These are phyloP conservation scores for Drosophila guanche DNA, from an alignment of 1,140 invertebrate species.

Conservation along the genomic window DNA sequence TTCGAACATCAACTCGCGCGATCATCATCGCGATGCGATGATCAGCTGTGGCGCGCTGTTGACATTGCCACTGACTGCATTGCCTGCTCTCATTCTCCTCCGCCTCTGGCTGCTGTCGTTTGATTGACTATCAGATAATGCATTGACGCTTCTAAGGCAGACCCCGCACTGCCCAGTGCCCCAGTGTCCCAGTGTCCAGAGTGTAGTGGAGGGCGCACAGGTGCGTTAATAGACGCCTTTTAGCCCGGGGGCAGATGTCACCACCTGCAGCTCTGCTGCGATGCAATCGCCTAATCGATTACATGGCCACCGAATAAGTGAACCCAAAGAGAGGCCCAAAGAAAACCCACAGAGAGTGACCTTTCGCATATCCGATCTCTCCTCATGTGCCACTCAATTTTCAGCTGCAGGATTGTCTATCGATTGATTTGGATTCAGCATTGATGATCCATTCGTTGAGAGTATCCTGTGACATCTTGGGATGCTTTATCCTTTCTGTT, in stretches of 20 bases:
- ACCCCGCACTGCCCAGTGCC: constrained; percentile 1
- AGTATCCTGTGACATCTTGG: too few relatives aligned
- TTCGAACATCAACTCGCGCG: too few relatives aligned
- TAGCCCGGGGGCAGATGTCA: constrained; percentile 31
- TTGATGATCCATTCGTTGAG: too few relatives aligned
- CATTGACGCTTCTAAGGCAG: constrained; percentile 64
- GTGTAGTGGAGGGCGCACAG: constrained; percentile 27
- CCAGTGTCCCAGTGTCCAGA: neutral
- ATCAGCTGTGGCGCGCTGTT: constrained; percentile 24
- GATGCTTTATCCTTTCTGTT: too few relatives aligned
- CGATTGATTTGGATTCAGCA: too few relatives aligned
- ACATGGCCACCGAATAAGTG: constrained; percentile 35
- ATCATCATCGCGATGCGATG: constrained; percentile 19
- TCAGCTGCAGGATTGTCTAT: too few relatives aligned
- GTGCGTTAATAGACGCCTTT: constrained; percentile 62
- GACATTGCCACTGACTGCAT: constrained; percentile 7
- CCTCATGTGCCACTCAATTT: too few relatives aligned
- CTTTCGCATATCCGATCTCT: too few relatives aligned
- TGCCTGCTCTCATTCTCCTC: constrained; percentile 8
- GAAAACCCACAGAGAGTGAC: neutral
- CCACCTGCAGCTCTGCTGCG: constrained; percentile 25
- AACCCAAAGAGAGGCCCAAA: neutral
- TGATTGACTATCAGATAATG: constrained; percentile 67
- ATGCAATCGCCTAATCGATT: constrained; percentile 41
- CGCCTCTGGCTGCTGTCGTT: constrained; percentile 44